Evolutionary conservation across 2,113 vertebrate genomes (phyloP).

Genomic region (Telmatochromis sp.): DNA sequence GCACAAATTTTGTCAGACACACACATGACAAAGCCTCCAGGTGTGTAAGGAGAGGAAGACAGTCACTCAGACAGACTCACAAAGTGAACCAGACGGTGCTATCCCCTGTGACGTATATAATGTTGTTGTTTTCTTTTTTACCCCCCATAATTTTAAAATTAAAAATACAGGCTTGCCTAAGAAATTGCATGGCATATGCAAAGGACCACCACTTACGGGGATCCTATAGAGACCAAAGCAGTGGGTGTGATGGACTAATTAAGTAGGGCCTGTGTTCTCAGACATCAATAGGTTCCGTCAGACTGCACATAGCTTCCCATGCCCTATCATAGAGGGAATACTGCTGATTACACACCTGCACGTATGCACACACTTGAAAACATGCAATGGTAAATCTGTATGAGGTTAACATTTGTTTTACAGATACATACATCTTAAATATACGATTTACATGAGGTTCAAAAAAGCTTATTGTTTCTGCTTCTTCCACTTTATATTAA

Average conservation of each 20-base stretch:
- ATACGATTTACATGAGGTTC: background rate
- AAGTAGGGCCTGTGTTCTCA: constrained; percentile 62
- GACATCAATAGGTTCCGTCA: constrained; percentile 71
- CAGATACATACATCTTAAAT: background rate
- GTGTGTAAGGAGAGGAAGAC: background rate
- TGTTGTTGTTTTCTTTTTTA: background rate
- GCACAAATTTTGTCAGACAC: constrained; percentile 47
- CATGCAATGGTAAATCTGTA: background rate
- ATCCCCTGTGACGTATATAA: background rate
- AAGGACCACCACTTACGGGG: constrained; percentile 42
- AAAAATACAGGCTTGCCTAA: background rate
- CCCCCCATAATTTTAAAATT: background rate
- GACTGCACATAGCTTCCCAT: constrained; percentile 60
- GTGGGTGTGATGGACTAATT: constrained; percentile 71
- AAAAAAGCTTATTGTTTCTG: background rate
- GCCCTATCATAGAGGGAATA: constrained; percentile 52
- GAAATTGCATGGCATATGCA: constrained; percentile 54
- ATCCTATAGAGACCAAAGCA: constrained; percentile 67
- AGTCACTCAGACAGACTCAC: background rate
- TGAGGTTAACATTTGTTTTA: background rate
- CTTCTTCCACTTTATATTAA: background rate
- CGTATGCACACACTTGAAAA: constrained; percentile 14
- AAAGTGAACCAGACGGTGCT: background rate
- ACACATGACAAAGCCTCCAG: background rate
- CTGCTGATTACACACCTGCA: constrained; percentile 59